Conservation (phyloP, 2,888 invertebrate genomes). For the Phyllotreta striolata region DNA sequence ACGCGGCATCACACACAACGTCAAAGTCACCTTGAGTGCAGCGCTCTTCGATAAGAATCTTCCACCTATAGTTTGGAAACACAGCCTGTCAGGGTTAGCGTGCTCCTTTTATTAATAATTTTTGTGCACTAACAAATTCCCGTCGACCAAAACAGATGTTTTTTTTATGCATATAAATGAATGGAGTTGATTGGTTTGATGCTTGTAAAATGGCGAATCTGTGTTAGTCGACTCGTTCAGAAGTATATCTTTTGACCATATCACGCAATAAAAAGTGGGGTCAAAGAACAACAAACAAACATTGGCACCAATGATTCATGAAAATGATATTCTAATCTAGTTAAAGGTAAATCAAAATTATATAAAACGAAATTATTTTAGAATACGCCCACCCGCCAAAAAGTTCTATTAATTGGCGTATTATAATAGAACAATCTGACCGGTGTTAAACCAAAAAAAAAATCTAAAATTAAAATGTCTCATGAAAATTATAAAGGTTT, state of each 20-base stretch:
- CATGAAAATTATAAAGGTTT: conserved; percentile 9
- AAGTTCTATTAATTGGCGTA: no score
- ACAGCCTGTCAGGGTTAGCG: conserved; percentile 60
- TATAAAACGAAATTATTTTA: not conserved
- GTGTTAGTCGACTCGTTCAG: conserved; percentile 45
- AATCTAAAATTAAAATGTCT: conserved; percentile 8
- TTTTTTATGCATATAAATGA: not conserved
- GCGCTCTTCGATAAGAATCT: conserved; percentile 46
- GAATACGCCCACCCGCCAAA: not conserved
- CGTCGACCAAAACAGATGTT: conserved; percentile 45
- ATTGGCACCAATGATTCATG: conserved; percentile 47
- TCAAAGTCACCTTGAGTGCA: conserved; percentile 34
- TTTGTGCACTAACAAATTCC: conserved; percentile 49
- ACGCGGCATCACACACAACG: conserved; percentile 32
- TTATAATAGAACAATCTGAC: no score
- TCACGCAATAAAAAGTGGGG: conserved; percentile 54
- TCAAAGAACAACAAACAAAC: conserved; percentile 53
- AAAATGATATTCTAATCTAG: conserved; percentile 38
- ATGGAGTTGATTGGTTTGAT: not conserved
- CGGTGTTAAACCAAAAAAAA: not conserved
- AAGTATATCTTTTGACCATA: conserved; percentile 52
- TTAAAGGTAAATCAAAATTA: conserved; percentile 11
- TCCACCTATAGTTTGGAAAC: conserved; percentile 64
- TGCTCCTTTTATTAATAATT: conserved; percentile 46
- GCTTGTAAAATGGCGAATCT: not conserved